Percentiles rank a stretch among this genome's conserved stretches.
Conservation (phyloP, 1,140 invertebrate species). For the Limonius californicus region DNA sequence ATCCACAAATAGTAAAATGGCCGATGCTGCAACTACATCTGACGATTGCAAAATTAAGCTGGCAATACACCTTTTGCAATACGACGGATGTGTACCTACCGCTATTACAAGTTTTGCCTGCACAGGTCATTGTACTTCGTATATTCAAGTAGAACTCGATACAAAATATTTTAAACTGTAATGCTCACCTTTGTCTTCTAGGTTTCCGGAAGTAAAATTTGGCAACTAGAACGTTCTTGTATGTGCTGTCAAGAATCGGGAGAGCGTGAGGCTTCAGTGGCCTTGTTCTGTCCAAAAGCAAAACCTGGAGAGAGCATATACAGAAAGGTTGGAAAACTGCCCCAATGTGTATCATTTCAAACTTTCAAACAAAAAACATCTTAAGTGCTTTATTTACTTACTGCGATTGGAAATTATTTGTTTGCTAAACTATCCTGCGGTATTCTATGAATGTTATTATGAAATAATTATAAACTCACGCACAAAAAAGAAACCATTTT, state of each 20-base stretch:
- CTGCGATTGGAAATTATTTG: too few relatives aligned
- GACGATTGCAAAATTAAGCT: slow-evolving; percentile 89
- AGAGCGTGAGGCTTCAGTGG: slow-evolving; percentile 83
- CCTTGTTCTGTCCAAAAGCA: slow-evolving; percentile 84
- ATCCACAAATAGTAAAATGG: slow-evolving; percentile 25
- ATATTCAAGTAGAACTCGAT: slow-evolving; percentile 84
- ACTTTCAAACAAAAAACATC: too few relatives aligned
- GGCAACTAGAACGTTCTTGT: slow-evolving; percentile 92
- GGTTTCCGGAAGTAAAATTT: slow-evolving; percentile 92
- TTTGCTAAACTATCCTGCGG: too few relatives aligned
- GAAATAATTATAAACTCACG: too few relatives aligned
- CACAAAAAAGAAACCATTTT: too few relatives aligned
- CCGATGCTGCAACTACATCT: slow-evolving; percentile 49
- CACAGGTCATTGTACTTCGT: slow-evolving; percentile 84
- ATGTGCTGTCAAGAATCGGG: slow-evolving; percentile 94
- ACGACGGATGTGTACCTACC: slow-evolving; percentile 88
- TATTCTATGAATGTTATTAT: too few relatives aligned
- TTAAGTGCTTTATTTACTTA: too few relatives aligned
- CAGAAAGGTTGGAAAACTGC: slow-evolving; percentile 64
- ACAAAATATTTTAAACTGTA: too few relatives aligned
- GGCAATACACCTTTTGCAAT: slow-evolving; percentile 87
- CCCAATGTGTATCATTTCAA: too few relatives aligned
- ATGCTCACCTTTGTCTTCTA: too few relatives aligned
- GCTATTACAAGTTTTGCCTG: slow-evolving; percentile 92
- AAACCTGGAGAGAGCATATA: slow-evolving; percentile 81